A percentile compares a stretch with the other conserved stretches of the same genome.
These are phyloP conservation scores for Melitaea athalia DNA, from an alignment of 2,888 invertebrate species.

Conservation along the genomic window DNA sequence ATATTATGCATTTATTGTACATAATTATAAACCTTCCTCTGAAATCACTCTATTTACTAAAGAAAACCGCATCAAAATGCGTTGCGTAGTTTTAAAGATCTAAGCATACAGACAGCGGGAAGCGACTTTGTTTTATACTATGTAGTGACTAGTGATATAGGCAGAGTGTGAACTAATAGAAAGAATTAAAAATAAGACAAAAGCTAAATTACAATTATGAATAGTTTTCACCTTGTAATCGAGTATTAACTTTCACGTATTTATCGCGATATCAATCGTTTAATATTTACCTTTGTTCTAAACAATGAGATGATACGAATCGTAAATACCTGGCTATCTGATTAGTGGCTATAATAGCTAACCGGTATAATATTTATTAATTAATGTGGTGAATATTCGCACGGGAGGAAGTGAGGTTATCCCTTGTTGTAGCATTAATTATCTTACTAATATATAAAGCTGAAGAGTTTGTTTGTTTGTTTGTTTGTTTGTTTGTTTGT, in stretches of 20 bases:
- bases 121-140: too few relatives aligned
- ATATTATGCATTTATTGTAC: too few relatives aligned
- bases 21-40: too few relatives aligned
- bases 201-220: neutral
- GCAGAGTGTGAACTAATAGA: too few relatives aligned
- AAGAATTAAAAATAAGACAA: neutral
- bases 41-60: too few relatives aligned
- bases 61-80: too few relatives aligned
- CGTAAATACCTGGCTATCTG: slow-evolving; percentile 19
- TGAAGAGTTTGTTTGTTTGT: too few relatives aligned
- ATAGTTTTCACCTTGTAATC: slow-evolving; percentile 1
- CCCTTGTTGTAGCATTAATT: neutral
- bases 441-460: too few relatives aligned
- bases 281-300: slow-evolving; percentile 19
- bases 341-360: slow-evolving; percentile 10
- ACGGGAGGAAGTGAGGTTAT: slow-evolving; percentile 1
- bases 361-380: slow-evolving; percentile 15
- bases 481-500: too few relatives aligned
- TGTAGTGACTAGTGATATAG: too few relatives aligned
- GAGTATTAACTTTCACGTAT: slow-evolving; percentile 21
- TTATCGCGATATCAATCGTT: slow-evolving; percentile 22
- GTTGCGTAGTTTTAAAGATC: too few relatives aligned
- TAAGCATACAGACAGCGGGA: too few relatives aligned
- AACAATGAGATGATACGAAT: slow-evolving; percentile 30
- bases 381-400: slow-evolving; percentile 4